Evolutionary conservation across 2,113 vertebrate genomes (phyloP).

Genomic region (Cebidichthys violaceus): DNA sequence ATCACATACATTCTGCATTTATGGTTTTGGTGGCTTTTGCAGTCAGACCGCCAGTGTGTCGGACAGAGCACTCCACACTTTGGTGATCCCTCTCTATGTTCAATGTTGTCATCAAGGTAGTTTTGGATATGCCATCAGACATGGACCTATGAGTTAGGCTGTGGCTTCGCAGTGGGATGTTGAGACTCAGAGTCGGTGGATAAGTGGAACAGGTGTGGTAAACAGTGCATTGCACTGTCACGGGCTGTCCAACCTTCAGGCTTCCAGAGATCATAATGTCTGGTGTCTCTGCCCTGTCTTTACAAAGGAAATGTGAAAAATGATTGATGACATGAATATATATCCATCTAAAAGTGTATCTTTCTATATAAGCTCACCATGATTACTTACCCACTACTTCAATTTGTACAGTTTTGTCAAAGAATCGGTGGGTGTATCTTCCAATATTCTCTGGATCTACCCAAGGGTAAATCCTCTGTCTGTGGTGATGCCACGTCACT

Average conservation of each 20-base stretch:
- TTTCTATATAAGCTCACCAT: neutral
- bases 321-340: neutral
- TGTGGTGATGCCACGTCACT: conserved; percentile 26
- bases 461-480: conserved; percentile 72
- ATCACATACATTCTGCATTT: conserved; percentile 59
- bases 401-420: conserved; percentile 65
- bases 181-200: conserved; percentile 58
- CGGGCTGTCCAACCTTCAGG: conserved; percentile 34
- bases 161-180: neutral
- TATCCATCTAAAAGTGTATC: neutral
- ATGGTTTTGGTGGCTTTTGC: neutral
- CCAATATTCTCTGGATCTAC: conserved; percentile 74
- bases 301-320: neutral
- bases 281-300: conserved; percentile 33
- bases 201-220: conserved; percentile 55
- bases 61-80: conserved; percentile 49
- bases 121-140: conserved; percentile 13
- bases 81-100: conserved; percentile 39
- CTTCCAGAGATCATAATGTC: conserved; percentile 41
- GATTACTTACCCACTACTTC: conserved; percentile 55
- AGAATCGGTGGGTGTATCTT: conserved; percentile 50
- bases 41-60: neutral
- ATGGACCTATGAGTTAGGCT: fast-evolving
- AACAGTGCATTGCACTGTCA: conserved; percentile 63
- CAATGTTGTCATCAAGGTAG: conserved; percentile 21